These are phyloP conservation scores for Drosophila gunungcola DNA, from an alignment of 1,140 invertebrate species.

Conservation along the genomic window DNA sequence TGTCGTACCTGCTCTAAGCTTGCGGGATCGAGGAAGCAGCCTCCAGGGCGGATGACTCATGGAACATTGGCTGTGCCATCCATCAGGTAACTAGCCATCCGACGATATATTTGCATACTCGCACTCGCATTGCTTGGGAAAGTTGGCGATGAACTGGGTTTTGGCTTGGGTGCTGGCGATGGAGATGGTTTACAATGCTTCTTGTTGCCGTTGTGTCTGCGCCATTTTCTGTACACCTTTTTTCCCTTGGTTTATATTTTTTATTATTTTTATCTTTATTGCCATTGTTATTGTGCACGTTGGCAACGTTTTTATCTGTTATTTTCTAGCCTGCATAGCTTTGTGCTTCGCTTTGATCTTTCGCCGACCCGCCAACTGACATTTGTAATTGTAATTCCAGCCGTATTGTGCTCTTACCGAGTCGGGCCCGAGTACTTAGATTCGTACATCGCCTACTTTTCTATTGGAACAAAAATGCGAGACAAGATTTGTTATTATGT, in stretches of 20 bases:
- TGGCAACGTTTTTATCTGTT: slow-evolving; percentile 65
- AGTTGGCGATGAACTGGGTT: slow-evolving; percentile 44
- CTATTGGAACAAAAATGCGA: slow-evolving; percentile 38
- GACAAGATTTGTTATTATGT: slow-evolving; percentile 60
- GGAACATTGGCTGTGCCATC: slow-evolving; percentile 70
- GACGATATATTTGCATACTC: slow-evolving; percentile 74
- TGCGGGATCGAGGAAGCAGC: slow-evolving; percentile 3
- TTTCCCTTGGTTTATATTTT: slow-evolving; percentile 67
- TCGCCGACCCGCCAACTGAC: slow-evolving; percentile 64
- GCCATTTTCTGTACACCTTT: slow-evolving; percentile 59
- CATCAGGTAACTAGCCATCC: slow-evolving; percentile 76
- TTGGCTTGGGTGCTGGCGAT: not conserved
- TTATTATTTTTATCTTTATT: slow-evolving; percentile 74
- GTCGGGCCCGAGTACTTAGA: slow-evolving; percentile 16
- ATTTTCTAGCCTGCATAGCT: slow-evolving; percentile 55
- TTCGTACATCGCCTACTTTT: slow-evolving; percentile 38
- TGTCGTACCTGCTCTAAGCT: slow-evolving; percentile 66
- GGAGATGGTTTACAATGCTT: slow-evolving; percentile 10
- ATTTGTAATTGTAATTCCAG: slow-evolving; percentile 69
- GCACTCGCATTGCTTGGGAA: slow-evolving; percentile 66
- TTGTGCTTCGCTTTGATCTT: slow-evolving; percentile 72
- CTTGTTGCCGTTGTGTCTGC: slow-evolving; percentile 44
- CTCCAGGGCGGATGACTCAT: slow-evolving; percentile 64
- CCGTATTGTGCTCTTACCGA: slow-evolving; percentile 28
- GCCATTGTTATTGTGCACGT: slow-evolving; percentile 51